Conservation (phyloP, 2,888 invertebrate species). For the Eremobia ochroleuca region DNA sequence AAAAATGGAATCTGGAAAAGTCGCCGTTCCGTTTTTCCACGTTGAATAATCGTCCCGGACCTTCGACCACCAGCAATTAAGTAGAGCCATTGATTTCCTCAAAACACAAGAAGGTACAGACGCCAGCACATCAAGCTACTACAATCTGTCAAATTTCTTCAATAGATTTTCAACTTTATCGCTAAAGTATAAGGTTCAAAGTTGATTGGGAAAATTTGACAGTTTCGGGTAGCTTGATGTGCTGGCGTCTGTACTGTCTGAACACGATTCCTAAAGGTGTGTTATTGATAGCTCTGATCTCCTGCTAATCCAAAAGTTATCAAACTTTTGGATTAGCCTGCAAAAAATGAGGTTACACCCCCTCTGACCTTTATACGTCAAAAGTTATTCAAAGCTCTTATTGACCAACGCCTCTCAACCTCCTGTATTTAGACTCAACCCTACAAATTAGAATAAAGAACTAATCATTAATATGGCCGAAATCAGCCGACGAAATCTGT, state of each 20-base stretch:
- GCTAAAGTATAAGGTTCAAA: no score
- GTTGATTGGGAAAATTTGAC: no score
- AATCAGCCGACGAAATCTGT: slow-evolving; percentile 85
- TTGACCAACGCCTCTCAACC: slow-evolving; percentile 59
- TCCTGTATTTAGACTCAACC: slow-evolving; percentile 61
- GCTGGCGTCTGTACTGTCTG: background rate
- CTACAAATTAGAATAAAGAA: slow-evolving; percentile 83
- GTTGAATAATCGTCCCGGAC: background rate
- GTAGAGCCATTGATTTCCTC: background rate
- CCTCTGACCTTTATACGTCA: background rate
- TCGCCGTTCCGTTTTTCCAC: background rate
- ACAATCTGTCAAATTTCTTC: no score
- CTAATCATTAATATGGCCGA: slow-evolving; percentile 84
- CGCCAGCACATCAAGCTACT: no score
- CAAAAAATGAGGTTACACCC: background rate
- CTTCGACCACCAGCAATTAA: background rate
- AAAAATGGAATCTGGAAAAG: background rate
- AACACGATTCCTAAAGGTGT: background rate
- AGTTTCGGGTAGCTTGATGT: no score
- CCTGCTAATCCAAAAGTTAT: background rate
- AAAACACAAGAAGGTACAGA: background rate
- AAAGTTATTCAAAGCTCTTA: slow-evolving; percentile 45
- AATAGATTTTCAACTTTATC: no score
- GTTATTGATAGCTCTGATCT: background rate
- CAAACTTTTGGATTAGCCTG: background rate